Conservation (phyloP, 2,113 vertebrate species). For the Callaeas wilsoni region DNA sequence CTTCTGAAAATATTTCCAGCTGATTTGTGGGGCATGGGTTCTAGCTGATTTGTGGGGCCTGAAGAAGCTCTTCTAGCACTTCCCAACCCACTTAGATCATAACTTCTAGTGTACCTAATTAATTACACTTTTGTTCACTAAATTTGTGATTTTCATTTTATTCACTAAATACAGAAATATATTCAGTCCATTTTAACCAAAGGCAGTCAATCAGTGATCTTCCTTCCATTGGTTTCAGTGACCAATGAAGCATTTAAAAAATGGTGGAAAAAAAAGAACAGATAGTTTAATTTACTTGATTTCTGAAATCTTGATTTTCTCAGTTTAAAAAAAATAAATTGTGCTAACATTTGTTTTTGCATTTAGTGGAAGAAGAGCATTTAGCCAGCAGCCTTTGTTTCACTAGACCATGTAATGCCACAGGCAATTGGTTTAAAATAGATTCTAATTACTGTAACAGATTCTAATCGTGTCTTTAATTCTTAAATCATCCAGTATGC, state of each 20-base stretch:
- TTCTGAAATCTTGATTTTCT: not conserved
- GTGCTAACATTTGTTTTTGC: not conserved
- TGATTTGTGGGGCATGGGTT: not conserved
- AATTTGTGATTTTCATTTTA: not conserved
- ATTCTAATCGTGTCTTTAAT: constrained; percentile 51
- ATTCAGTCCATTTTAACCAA: not conserved
- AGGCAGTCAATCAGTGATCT: not conserved
- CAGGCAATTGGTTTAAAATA: constrained; percentile 53
- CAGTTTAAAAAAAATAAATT: not conserved
- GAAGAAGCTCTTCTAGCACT: not conserved
- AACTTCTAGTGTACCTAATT: not conserved
- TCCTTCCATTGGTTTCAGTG: not conserved
- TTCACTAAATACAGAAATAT: not conserved
- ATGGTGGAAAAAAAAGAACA: not conserved
- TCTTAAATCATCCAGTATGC: constrained; percentile 47
- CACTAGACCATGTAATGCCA: constrained; percentile 19
- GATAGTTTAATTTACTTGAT: not conserved
- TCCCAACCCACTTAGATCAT: not conserved
- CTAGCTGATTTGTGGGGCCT: not conserved
- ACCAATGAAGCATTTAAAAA: not conserved
- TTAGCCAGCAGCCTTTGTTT: constrained; percentile 17
- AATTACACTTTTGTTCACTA: not conserved
- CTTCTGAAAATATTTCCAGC: not conserved
- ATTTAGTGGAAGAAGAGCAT: not conserved
- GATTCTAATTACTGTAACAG: constrained; percentile 58